These are phyloP conservation scores for Phragmatobia fuliginosa DNA, from an alignment of 2,888 invertebrate genomes.

Conservation along the genomic window DNA sequence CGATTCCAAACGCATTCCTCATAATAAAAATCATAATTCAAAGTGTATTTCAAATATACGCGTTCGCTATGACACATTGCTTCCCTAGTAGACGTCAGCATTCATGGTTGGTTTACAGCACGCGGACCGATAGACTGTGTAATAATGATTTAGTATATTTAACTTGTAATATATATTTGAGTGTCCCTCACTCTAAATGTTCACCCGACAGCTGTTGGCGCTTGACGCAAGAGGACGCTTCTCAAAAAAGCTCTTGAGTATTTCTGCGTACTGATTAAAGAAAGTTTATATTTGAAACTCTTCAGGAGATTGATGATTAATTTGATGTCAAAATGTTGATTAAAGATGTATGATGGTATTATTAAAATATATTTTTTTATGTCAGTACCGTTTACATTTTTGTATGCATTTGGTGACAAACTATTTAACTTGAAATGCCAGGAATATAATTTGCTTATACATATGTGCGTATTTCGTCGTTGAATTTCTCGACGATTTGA, in stretches of 20 bases:
- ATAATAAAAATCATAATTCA: background rate
- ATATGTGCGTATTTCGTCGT: no score
- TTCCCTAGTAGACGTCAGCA: slow-evolving; percentile 24
- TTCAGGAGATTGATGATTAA: background rate
- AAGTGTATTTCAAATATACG: slow-evolving; percentile 20
- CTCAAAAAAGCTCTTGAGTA: slow-evolving; percentile 1
- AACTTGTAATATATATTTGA: slow-evolving; percentile 13
- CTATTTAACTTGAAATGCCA: background rate
- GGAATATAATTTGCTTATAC: no score
- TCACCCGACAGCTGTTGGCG: slow-evolving; percentile 12
- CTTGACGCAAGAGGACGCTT: background rate
- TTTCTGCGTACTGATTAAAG: background rate
- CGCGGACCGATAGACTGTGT: slow-evolving; percentile 45
- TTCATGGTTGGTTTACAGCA: slow-evolving; percentile 43
- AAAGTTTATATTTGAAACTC: background rate
- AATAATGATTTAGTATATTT: slow-evolving; percentile 46
- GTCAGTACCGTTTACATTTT: no score
- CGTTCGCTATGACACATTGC: slow-evolving; percentile 39
- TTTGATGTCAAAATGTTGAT: background rate
- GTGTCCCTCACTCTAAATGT: slow-evolving; percentile 8
- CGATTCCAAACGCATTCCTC: background rate
- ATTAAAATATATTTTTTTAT: no score
- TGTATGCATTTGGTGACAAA: no score
- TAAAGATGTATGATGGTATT: background rate
- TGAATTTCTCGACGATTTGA: background rate